Conservation (phyloP, 2,888 invertebrate species). For the Eristalis arbustorum region DNA sequence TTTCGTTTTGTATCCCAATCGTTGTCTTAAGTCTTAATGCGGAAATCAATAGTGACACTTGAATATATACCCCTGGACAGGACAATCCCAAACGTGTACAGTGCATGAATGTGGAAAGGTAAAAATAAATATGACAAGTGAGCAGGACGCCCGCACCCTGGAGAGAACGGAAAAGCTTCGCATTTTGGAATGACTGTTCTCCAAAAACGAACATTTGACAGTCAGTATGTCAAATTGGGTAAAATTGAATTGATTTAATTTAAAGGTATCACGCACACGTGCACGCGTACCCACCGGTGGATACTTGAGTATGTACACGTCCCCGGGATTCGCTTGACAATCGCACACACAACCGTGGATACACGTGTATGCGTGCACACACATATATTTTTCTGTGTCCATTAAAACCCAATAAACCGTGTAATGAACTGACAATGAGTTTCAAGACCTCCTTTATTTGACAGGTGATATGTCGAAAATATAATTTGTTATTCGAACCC, state of each 20-base stretch:
- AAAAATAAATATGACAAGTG: too few relatives aligned
- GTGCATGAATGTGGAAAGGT: too few relatives aligned
- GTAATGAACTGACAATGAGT: slow-evolving; percentile 54
- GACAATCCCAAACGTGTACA: too few relatives aligned
- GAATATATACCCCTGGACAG: not conserved
- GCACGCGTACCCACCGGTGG: not conserved
- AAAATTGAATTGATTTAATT: not conserved
- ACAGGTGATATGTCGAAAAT: slow-evolving; percentile 43
- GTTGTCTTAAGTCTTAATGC: not conserved
- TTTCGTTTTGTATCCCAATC: slow-evolving; percentile 24
- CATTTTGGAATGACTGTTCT: not conserved
- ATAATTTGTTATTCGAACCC: slow-evolving; percentile 9
- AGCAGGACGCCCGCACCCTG: too few relatives aligned
- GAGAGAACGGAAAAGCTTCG: not conserved
- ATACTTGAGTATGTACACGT: not conserved
- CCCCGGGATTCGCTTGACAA: not conserved
- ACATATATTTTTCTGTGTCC: slow-evolving; percentile 4
- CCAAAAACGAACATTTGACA: not conserved
- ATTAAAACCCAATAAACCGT: slow-evolving; percentile 40
- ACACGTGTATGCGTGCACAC: not conserved
- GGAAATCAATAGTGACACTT: not conserved
- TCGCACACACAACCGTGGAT: not conserved
- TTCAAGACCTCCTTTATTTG: slow-evolving; percentile 38
- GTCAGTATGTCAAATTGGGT: not conserved
- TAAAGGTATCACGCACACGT: not conserved